Percentiles rank a stretch among this genome's conserved stretches.
Conservation (phyloP, 2,113 vertebrate species). For the Pseudorhombus dupliciocellatus region DNA sequence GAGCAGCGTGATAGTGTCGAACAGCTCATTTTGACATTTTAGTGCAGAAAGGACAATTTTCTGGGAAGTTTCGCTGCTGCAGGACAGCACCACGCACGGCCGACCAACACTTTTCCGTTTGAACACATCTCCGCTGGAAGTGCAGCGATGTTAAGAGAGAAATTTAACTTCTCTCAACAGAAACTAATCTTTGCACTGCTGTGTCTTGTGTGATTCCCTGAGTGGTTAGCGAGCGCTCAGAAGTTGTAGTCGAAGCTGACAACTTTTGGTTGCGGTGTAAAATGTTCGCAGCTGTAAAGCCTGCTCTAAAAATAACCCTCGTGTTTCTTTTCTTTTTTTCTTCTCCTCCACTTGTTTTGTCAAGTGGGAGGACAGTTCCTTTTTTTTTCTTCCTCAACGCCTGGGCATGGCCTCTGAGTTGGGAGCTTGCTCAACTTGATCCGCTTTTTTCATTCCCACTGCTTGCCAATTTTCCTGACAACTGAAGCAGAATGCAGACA, state of each 20-base stretch:
- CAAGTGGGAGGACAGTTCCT: conserved; percentile 64
- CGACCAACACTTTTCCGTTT: conserved; percentile 12
- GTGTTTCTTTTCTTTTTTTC: conserved; percentile 24
- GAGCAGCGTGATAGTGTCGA: conserved; percentile 54
- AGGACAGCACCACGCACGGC: conserved; percentile 12
- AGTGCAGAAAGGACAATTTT: conserved; percentile 34
- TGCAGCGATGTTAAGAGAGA: conserved; percentile 13
- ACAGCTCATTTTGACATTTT: conserved; percentile 70
- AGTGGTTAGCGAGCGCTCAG: conserved; percentile 21
- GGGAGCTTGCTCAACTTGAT: conserved; percentile 73
- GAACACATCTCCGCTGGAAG: conserved; percentile 31
- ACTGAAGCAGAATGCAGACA: conserved; percentile 75
- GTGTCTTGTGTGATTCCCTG: conserved; percentile 23
- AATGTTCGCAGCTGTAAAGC: conserved; percentile 53
- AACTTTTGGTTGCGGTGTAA: conserved; percentile 29
- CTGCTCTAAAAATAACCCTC: conserved; percentile 69
- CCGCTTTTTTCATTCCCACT: conserved; percentile 61
- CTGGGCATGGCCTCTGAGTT: conserved; percentile 58
- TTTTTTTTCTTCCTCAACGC: conserved; percentile 34
- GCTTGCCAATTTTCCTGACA: conserved; percentile 80
- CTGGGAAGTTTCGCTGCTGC: conserved; percentile 36
- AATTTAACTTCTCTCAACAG: conserved; percentile 26
- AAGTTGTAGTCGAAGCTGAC: conserved; percentile 20
- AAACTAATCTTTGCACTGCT: conserved; percentile 19
- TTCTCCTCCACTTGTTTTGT: conserved; percentile 57